These are phyloP conservation scores for Campoplex capitator DNA, from an alignment of 2,888 invertebrate species.

Conservation along the genomic window DNA sequence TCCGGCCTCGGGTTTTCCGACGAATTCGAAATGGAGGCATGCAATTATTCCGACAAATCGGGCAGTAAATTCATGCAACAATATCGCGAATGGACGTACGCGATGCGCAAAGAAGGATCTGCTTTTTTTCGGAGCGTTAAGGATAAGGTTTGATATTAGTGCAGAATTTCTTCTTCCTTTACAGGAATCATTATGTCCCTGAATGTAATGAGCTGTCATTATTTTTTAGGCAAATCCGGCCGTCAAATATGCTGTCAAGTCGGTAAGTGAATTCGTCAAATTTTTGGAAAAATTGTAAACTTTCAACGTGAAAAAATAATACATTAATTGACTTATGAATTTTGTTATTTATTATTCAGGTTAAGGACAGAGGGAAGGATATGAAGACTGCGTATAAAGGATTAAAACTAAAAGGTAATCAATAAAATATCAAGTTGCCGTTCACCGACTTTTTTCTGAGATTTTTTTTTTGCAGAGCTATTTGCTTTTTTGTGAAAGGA, in stretches of 20 bases:
- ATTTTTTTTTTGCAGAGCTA: too few relatives aligned
- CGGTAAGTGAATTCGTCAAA: conserved; percentile 89
- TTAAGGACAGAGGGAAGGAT: conserved; percentile 90
- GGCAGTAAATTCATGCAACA: conserved; percentile 88
- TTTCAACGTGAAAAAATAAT: background rate
- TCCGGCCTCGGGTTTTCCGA: conserved; percentile 97
- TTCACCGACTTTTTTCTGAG: background rate
- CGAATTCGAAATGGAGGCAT: conserved; percentile 97
- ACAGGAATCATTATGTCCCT: conserved; percentile 14
- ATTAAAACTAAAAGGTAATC: conserved; percentile 87
- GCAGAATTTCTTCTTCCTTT: background rate
- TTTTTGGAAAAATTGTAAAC: background rate
- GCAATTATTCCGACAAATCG: conserved; percentile 89
- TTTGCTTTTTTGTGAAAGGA: too few relatives aligned
- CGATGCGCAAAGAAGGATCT: conserved; percentile 92
- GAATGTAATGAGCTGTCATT: conserved; percentile 59
- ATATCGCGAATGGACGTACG: conserved; percentile 92
- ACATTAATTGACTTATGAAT: background rate
- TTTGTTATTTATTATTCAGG: conserved; percentile 83
- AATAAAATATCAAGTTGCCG: background rate
- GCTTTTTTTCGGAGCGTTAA: conserved; percentile 95
- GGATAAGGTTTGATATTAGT: conserved; percentile 89
- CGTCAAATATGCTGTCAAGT: conserved; percentile 96
- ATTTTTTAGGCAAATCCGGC: conserved; percentile 95
- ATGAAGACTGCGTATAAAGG: conserved; percentile 93